Percentiles rank a stretch among this genome's conserved stretches.
phyloP scores from a whole-genome alignment of 1,140 invertebrate genomes.

The Laupala kohalensis region DNA sequence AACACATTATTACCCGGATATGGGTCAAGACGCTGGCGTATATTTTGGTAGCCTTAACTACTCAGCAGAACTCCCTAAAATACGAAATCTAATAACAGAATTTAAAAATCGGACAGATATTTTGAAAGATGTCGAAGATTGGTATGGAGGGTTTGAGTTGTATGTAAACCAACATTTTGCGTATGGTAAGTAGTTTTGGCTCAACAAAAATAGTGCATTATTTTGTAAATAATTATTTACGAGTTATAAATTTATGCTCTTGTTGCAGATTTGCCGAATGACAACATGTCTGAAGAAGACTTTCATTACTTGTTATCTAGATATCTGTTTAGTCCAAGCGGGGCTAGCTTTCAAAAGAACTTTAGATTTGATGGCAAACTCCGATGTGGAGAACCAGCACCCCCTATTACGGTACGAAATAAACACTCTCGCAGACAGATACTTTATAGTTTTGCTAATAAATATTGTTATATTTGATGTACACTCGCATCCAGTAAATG shows the following conservation, averaged over 20 bases:
- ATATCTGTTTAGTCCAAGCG: conserved; percentile 51
- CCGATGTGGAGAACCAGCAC: conserved; percentile 41
- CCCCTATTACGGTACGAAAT: conserved; percentile 35
- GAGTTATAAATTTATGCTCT: neutral
- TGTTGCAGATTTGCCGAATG: conserved; percentile 27
- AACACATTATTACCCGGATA: conserved; percentile 44
- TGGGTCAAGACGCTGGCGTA: conserved; percentile 47
- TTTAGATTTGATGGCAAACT: conserved; percentile 47
- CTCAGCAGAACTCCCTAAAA: conserved; percentile 42
- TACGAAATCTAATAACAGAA: conserved; percentile 37
- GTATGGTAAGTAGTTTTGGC: conserved; percentile 30
- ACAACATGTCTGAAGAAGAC: conserved; percentile 37
- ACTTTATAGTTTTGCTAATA: too few species aligned
- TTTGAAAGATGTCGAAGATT: conserved; percentile 41
- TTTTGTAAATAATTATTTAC: neutral
- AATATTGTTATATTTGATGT: too few species aligned
- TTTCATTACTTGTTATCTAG: conserved; percentile 49
- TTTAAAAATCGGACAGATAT: conserved; percentile 38
- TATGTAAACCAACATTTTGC: conserved; percentile 38
- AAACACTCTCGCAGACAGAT: too few species aligned
- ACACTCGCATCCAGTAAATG: too few species aligned
- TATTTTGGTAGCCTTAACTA: conserved; percentile 56
- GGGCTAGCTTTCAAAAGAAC: conserved; percentile 52
- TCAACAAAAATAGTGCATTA: neutral
- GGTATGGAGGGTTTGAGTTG: conserved; percentile 41